Evolutionary conservation across 2,888 invertebrate genomes (phyloP).

Genomic region (Anthrax anthrax): DNA sequence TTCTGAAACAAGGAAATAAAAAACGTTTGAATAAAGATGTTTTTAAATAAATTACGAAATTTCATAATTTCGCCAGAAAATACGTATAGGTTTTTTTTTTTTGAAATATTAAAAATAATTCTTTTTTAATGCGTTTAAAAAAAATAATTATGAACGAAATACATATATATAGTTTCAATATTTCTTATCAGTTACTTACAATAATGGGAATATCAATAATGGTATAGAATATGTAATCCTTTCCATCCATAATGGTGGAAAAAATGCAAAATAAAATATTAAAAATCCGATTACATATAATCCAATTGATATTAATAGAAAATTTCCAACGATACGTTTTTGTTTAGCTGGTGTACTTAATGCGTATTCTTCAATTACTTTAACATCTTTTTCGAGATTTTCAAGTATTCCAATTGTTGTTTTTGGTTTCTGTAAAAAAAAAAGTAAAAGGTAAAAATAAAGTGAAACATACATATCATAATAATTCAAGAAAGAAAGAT

Average conservation of each 20-base stretch:
- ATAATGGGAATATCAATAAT: constrained; percentile 60
- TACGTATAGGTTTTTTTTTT: too few species aligned
- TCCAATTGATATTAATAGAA: constrained; percentile 54
- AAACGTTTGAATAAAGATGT: too few species aligned
- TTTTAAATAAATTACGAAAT: too few species aligned
- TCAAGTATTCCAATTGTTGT: constrained; percentile 44
- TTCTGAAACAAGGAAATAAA: constrained; percentile 37
- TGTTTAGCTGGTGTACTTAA: constrained; percentile 65
- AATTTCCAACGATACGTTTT: constrained; percentile 65
- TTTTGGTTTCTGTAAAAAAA: constrained; percentile 37
- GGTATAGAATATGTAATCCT: constrained; percentile 64
- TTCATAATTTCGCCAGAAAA: too few species aligned
- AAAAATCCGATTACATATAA: constrained; percentile 56
- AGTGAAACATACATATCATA: too few species aligned
- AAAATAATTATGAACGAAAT: too few species aligned
- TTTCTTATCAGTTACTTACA: constrained; percentile 50
- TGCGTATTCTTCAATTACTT: constrained; percentile 64
- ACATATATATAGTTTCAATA: not conserved
- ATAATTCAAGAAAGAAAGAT: too few species aligned
- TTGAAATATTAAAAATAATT: too few species aligned
- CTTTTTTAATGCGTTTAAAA: too few species aligned
- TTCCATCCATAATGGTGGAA: constrained; percentile 59
- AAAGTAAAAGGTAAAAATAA: constrained; percentile 7
- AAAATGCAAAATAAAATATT: constrained; percentile 66
- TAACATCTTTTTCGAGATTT: constrained; percentile 63